These are phyloP conservation scores for Tetheella fluctuosa DNA, from an alignment of 2,888 invertebrate genomes.

Conservation along the genomic window DNA sequence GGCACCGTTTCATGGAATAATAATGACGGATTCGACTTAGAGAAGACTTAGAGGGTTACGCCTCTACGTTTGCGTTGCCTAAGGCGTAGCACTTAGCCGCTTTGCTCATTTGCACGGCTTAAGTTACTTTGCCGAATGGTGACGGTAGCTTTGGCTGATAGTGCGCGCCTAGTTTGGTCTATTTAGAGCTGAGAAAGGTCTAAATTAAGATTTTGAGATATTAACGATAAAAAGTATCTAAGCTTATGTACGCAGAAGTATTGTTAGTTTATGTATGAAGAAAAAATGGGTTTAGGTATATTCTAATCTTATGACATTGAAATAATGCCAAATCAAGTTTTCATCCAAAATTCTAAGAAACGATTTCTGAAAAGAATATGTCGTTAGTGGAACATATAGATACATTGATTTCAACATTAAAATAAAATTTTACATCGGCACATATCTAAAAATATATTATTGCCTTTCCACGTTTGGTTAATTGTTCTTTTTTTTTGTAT, in stretches of 20 bases:
- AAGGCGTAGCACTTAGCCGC: conserved; percentile 43
- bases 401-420: no score
- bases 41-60: conserved; percentile 59
- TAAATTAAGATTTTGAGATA: not conserved
- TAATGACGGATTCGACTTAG: conserved; percentile 80
- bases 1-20: conserved; percentile 66
- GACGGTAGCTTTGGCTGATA: conserved; percentile 28
- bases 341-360: no score
- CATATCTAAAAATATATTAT: no score
- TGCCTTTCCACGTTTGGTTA: no score
- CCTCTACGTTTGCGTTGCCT: conserved; percentile 27
- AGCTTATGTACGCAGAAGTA: no score
- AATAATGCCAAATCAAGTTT: no score
- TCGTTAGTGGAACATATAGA: not conserved
- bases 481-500: not conserved
- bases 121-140: conserved; percentile 44
- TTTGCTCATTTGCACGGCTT: conserved; percentile 55
- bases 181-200: not conserved
- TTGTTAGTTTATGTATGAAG: no score
- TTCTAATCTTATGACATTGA: no score
- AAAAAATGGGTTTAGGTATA: no score
- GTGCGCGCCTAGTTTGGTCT: conserved; percentile 16
- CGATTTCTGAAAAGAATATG: no score
- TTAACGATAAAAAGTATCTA: not conserved
- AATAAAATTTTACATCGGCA: no score